Conservation (phyloP, 2,888 invertebrate genomes). For the Spodoptera littoralis region DNA sequence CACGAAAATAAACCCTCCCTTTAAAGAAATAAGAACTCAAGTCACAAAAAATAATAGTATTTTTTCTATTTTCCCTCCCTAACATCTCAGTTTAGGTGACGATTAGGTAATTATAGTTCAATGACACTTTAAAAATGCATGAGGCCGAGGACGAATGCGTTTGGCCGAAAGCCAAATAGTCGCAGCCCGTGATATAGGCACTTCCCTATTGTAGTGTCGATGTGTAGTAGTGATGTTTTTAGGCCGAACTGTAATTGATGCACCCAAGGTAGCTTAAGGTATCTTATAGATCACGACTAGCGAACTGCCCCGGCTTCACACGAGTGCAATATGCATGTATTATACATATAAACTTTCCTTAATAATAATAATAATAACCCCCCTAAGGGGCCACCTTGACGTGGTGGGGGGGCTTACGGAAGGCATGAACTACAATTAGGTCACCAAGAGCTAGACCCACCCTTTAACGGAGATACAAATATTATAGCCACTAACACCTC, state of each 20-base stretch:
- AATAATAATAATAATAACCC: no score
- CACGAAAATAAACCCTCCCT: constrained; percentile 22
- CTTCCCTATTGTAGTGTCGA: constrained; percentile 43
- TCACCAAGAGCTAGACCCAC: no score
- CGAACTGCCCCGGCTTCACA: no score
- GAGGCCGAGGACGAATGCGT: constrained; percentile 43
- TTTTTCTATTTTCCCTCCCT: constrained; percentile 14
- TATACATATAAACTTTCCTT: no score
- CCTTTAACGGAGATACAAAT: no score
- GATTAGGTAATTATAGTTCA: constrained; percentile 63
- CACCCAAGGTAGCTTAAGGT: not conserved
- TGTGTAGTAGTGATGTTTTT: constrained; percentile 5
- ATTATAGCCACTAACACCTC: no score
- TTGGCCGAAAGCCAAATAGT: constrained; percentile 54
- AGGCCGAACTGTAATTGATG: no score
- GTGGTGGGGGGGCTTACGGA: no score
- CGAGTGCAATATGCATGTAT: no score
- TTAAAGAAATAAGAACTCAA: not conserved
- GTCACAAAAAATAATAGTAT: constrained; percentile 5
- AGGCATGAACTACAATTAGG: no score
- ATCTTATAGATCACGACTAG: no score
- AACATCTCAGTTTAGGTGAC: constrained; percentile 27
- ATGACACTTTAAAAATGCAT: constrained; percentile 57
- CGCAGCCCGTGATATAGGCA: constrained; percentile 31
- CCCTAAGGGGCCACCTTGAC: no score